Evolutionary conservation across 92 coral and sea anemone species (phyloP), one percentile per base, ranked within the genome.

Genomic region (Zoanthus sansibaricus): DNA sequence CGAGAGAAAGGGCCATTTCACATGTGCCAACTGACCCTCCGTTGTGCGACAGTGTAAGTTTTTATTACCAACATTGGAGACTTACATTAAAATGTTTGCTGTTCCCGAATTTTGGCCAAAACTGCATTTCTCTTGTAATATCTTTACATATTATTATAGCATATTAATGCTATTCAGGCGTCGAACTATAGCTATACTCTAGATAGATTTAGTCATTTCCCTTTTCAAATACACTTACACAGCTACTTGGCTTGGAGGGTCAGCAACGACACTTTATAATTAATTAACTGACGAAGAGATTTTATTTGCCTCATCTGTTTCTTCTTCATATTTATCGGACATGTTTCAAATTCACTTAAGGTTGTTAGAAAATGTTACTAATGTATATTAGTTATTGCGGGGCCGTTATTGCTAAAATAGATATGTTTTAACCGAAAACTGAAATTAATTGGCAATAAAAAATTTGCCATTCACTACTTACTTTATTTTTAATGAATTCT

Each of bases 21-120:
- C 99, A 97, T 71, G 75, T 93, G 1, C 93, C 98, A 2, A 85
- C 98, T 46, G 99, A 97, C 77, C 93, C 99, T 25, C 95, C 98
- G n/a, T 73, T 97, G 74, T 97, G 99, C 79, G 96, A 91, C 78
- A 93, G 90, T 79, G 99, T 97, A 86, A 90, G 96, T 93, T 70
- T 31, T 62, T 17, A 62, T 62, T 62, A 9, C 25, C 25, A 0
- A 25, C 25, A 20, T 6, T 17, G 69, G 21, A 62, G 69, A 20
- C 10, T n/a, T 17, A 48, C 52, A 61, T n/a, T 37, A 58, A 56
- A 79, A 11, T 33, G 55, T 8, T 56, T 48, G 37, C 42, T 45
- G 44, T 80, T 80, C 74, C 64, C 59, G 25, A 51, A 32, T 25
- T 12, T 14, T 14, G 73, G 0, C 42, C 15, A 21, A 12, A 33